These are phyloP conservation scores for Ichneumon xanthorius DNA, from an alignment of 2,888 invertebrate species.

Conservation along the genomic window DNA sequence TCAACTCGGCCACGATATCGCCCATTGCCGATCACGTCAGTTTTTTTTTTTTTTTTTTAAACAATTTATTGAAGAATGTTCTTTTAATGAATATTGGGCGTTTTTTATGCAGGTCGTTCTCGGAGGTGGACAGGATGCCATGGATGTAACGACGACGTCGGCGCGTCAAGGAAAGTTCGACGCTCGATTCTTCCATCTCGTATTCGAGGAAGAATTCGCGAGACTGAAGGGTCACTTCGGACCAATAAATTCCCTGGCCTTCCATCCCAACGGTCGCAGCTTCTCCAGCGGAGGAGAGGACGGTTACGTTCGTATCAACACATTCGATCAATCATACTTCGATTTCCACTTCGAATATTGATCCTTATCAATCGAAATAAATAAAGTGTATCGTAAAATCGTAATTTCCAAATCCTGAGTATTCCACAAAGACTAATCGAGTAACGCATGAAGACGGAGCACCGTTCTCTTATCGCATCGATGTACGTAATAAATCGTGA, in stretches of 20 bases:
- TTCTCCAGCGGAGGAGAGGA: conserved; percentile 99
- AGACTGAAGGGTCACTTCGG: conserved; percentile 99
- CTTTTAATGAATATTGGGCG: not conserved
- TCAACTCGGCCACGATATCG: conserved; percentile 99
- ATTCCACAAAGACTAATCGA: conserved; percentile 6
- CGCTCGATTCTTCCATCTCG: conserved; percentile 89
- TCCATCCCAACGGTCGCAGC: conserved; percentile 99
- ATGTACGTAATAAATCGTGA: conserved; percentile 17
- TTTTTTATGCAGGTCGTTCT: conserved; percentile 90
- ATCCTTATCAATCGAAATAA: conserved; percentile 66
- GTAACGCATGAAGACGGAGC: not conserved
- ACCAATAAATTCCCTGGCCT: conserved; percentile 99
- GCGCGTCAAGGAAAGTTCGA: conserved; percentile 98
- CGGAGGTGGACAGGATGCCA: conserved; percentile 99
- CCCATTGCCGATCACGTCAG: conserved; percentile 96
- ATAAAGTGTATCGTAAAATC: conserved; percentile 7
- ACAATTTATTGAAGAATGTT: no score
- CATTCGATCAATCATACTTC: conserved; percentile 98
- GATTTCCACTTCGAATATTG: conserved; percentile 97
- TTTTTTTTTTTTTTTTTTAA: not conserved
- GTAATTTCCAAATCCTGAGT: not conserved
- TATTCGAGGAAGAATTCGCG: conserved; percentile 92
- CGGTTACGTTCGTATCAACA: conserved; percentile 98
- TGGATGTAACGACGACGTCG: conserved; percentile 98
- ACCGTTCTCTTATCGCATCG: not conserved